Base-by-base conservation (phyloP, 2,888 invertebrate species). In the Dorcus parallelipipedus region DNA sequence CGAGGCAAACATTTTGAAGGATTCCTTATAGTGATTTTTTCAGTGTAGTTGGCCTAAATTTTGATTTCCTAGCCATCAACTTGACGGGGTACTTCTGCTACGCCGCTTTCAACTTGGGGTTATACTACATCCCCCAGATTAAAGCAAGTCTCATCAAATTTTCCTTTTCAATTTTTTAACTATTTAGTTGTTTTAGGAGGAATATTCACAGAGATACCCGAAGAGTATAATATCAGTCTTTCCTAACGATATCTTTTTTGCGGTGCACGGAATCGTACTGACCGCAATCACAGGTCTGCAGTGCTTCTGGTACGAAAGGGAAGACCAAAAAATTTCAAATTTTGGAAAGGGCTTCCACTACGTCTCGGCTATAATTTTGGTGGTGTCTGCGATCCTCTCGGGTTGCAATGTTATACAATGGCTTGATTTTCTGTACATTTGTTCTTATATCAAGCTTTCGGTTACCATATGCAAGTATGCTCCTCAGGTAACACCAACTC, bases 401-500 rank as follows among this genome's bases (percentile, higher is more conserved):
- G 78, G 79, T 1, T 80, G 81, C 0, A 73, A 81, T 51, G 81
- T 84, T 8, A 79, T 95, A 26, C 81, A 83, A 9, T 95, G 95
- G 93, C 83, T 97, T 33, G 89, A 90, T 72, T 95, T 95, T 77
- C 82, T 97, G 3, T 92, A 93, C 75, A 89, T 86, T 77, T 93
- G 95, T 79, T 96, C 96, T 63, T 96, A 95, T 74, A 87, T 97
- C 54, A 97, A 97, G 73, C 83, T 97, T 61, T 83, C 86, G 53
- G 93, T 97, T 66, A 96, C 96, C 0, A 83, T 96, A 60, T 93
- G 95, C 68, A 97, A 97, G 83, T 97, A 97, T 76, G 83, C 96
- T 60, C 97, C 97, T 3, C 97, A 97, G 87, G 93, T 93, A 71
- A 20, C 2, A 20, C 20, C 20, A 2, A 3, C 20, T 20, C 20